Percentiles rank a stretch among this genome's conserved stretches.
These are phyloP conservation scores for Drosophila dunni DNA, from an alignment of 1,140 invertebrate genomes.

Conservation along the genomic window DNA sequence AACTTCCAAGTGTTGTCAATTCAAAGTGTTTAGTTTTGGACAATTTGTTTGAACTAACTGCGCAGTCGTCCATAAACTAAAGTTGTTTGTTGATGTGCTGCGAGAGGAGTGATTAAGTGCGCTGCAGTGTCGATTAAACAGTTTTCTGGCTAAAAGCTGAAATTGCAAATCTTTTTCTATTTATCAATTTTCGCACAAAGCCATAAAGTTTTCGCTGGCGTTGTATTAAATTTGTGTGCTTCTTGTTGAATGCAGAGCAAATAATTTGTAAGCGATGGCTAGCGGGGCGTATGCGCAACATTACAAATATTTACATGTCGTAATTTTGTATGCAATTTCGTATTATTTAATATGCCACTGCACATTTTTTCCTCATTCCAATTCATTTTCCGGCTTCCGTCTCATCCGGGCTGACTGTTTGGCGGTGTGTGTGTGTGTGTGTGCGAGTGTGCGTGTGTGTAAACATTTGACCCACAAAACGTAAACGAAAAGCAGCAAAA, in stretches of 20 bases:
- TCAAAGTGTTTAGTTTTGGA: background rate
- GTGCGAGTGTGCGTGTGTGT: background rate
- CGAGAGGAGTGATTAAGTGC: conserved; percentile 6
- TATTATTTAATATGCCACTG: conserved; percentile 30
- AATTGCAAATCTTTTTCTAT: background rate
- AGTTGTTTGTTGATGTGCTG: conserved; percentile 5
- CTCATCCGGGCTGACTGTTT: background rate
- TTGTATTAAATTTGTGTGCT: background rate
- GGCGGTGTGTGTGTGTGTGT: conserved; percentile 10
- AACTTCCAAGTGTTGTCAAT: conserved; percentile 7
- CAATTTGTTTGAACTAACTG: background rate
- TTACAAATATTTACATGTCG: conserved; percentile 44
- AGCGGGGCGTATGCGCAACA: conserved; percentile 35
- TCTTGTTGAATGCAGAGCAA: background rate
- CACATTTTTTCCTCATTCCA: too few relatives aligned
- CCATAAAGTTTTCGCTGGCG: background rate
- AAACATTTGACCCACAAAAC: conserved; percentile 32
- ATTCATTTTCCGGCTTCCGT: too few relatives aligned
- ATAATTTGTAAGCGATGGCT: conserved; percentile 8
- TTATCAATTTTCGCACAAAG: background rate
- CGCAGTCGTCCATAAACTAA: conserved; percentile 8
- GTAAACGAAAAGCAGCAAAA: background rate
- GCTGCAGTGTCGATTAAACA: too few relatives aligned
- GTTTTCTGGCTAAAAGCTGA: too few relatives aligned
- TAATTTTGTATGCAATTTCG: conserved; percentile 38